phyloP scores from a whole-genome alignment of 2,888 invertebrate genomes.

The Andrena camellia region DNA sequence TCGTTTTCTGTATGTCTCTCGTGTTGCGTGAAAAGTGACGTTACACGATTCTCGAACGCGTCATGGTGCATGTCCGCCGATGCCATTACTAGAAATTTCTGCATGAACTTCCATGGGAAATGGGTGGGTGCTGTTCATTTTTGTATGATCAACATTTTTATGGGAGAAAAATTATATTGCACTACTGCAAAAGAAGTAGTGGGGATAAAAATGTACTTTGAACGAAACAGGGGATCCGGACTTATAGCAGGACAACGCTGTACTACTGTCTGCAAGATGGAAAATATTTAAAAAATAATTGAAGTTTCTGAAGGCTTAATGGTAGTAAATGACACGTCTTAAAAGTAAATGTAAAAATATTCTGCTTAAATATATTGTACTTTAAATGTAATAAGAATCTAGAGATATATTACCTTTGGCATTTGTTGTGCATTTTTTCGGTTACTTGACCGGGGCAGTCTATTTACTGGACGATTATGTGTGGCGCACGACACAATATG shows the following conservation, averaged over 20 bases:
- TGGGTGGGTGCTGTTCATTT: background rate
- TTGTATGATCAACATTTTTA: background rate
- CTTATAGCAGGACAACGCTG: no score
- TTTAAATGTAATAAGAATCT: background rate
- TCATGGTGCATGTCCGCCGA: background rate
- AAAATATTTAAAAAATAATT: background rate
- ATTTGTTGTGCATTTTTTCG: constrained; percentile 76
- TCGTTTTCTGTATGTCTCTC: constrained; percentile 31
- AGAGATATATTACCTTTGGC: constrained; percentile 55
- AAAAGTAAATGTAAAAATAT: background rate
- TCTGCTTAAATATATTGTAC: constrained; percentile 23
- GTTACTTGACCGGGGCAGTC: constrained; percentile 80
- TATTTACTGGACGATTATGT: constrained; percentile 96
- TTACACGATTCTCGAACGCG: constrained; percentile 4
- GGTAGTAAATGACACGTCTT: background rate
- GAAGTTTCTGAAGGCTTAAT: no score
- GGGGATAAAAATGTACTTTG: no score
- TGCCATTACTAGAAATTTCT: constrained; percentile 23
- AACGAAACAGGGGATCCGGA: no score
- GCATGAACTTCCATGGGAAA: constrained; percentile 21
- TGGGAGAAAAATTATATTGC: background rate
- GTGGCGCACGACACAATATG: constrained; percentile 96
- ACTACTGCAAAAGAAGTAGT: no score
- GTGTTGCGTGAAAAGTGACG: constrained; percentile 8
- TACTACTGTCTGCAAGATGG: background rate